Evolutionary conservation across 1,140 invertebrate species (phyloP), one percentile per base, ranked within the genome.

Genomic region (Cepaea nemoralis): DNA sequence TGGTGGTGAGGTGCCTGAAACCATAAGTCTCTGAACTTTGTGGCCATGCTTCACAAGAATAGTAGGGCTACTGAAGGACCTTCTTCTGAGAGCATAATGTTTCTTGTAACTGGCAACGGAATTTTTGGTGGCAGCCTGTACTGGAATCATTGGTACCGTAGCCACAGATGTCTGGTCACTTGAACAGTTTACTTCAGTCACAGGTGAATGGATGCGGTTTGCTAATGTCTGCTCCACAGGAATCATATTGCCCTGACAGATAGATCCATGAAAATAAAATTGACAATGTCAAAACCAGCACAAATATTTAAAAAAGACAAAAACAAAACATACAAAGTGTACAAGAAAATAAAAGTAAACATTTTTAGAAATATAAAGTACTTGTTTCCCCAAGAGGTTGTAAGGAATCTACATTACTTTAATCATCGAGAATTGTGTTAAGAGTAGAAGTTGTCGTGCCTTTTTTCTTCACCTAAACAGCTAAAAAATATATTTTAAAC

Each of bases 41-140:
- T 87, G 84, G 48, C 87, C 86, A 84, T 88, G 87, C 80, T 88
- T 88, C 48, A 88, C 86, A 78, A 88, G 82, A 76, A 87, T 84
- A 19, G 87, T 87, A 48, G 87, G 87, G 82, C 84, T 87, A 75
- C 75, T 85, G 73, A 85, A 88, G 19, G 86, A 84, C 27, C 87
- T 82, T 63, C 87, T 77, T 59, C 85, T 86, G 50, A 86, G 81
- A 48, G 87, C 82, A 77, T 83, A 83, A 27, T 83, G 84, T 80
- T 87, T 88, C 80, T 86, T 87, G 63, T 83, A 84, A 50, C 83
- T 85, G 50, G 87, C 82, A 80, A 86, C 83, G 69, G 83, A 83
- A 63, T 77, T 82, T 78, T 87, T 87, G 45, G 81, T 81, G 35
- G 83, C 75, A 63, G 86, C 79, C 71, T 86, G 83, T 70, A 87